Evolutionary conservation across 2,797 vertebrate genomes (phyloP), one percentile per base, ranked within the genome.

Genomic region (Microctenopoma stevenorrisi): DNA sequence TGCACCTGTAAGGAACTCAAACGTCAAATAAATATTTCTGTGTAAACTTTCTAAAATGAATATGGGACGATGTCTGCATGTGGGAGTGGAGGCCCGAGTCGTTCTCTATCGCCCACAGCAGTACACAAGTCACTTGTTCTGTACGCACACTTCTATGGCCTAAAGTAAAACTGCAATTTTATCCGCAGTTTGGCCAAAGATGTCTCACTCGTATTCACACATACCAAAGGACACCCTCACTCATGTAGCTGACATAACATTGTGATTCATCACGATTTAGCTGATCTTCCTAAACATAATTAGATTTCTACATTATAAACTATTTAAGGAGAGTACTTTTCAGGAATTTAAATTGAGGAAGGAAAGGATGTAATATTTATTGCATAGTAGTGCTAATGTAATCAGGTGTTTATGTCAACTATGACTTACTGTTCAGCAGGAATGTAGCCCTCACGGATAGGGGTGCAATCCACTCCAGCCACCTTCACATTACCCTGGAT

Each of bases 371-470:
- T 47, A 12, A n/a, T 12, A 44, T 50, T 50, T 52, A 55, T 46
- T 30, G 50, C 50, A 46, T 25, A 38, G 43, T 22, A 8, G 28
- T 43, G 11, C 26, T 7, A 53, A 43, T 22, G 7, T 37, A 64
- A 33, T 40, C 30, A 30, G 54, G 28, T 4, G 55, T 66, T 1
- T 18, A 2, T 35, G 14, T 52, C 26, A 56, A 68, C 48, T 15
- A 43, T 47, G 63, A 96, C 97, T 97, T 89, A 99, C 97, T 99
- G 98, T 76, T 99, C 98, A 0, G 98, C 98, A 1, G 98, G 96
- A 79, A 99, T 95, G 91, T 99, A 99, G 74, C 96, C 98, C 2
- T 98, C 96, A 1, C 93, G 95, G 73, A 98, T 92, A 0, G 98
- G 96, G n/a, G 89, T 95, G 84, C 98, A 99, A 22, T 98, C 96